Percentiles rank a stretch among this genome's conserved stretches.
Conservation (phyloP, 2,113 vertebrate genomes). For the Cyphomyrus discorhynchus region DNA sequence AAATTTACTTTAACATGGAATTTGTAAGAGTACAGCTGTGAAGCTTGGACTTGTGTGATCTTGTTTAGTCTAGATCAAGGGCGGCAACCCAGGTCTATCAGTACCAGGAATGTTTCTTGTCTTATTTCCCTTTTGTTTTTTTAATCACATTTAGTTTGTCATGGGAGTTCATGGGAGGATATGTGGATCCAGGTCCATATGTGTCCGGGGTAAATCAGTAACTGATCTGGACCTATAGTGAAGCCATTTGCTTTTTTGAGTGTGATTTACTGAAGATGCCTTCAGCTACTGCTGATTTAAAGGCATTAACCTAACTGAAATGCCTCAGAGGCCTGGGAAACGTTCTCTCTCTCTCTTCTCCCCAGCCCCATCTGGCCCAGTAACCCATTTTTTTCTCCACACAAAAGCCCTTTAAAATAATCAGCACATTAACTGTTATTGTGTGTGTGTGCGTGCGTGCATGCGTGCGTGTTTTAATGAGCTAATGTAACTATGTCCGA, state of each 20-base stretch:
- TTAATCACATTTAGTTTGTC: neutral
- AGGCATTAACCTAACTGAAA: neutral
- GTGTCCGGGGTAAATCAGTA: neutral
- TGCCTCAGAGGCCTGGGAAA: neutral
- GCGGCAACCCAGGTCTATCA: neutral
- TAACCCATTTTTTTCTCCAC: neutral
- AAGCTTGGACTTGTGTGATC: conserved; percentile 4
- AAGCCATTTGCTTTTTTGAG: neutral
- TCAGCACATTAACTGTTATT: neutral
- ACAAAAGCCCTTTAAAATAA: neutral
- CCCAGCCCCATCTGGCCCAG: neutral
- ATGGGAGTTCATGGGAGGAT: neutral
- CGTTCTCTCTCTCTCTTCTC: neutral
- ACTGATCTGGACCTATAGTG: neutral
- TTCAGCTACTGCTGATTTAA: neutral
- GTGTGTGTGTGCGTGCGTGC: neutral
- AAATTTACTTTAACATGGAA: conserved; percentile 25
- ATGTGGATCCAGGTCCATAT: neutral
- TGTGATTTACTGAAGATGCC: neutral
- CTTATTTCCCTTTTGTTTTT: neutral
- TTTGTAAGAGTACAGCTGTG: conserved; percentile 3
- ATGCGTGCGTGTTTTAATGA: neutral
- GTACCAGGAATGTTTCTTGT: neutral
- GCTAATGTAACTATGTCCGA: neutral
- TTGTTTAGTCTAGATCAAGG: neutral